Base-by-base conservation (phyloP, 2,113 vertebrate genomes). In the Enhydra lutris region DNA sequence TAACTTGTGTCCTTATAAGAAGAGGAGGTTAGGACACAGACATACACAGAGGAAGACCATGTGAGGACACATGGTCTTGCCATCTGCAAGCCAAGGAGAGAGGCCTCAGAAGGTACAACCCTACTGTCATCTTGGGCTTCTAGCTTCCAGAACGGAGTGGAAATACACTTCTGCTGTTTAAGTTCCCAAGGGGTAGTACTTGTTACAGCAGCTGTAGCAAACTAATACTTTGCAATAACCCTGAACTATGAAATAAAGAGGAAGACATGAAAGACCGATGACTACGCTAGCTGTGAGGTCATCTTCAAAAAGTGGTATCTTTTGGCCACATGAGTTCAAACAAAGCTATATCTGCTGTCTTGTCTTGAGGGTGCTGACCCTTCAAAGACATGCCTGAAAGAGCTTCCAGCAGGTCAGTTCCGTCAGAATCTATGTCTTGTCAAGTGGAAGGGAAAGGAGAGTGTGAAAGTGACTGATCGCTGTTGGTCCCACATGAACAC, bases 171-270 rank as follows among this genome's bases (percentile, higher is more conserved):
- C 36, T 42, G 8, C 3, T 21, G 11, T n/a, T 15, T 12, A 83
- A 26, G 29, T 42, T 6, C 6, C 21, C 50, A 1, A 21, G 7
- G 3, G 29, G 2, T 36, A 11, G 9, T 12, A 5, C 7, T 11
- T 13, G 59, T 31, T 7, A 55, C 10, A 31, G 4, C 47, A 76
- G 4, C 76, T 45, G 50, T 47, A 36, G 31, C 7, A n/a, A 63
- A n/a, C 45, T 2, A 55, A 26, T 29, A 21, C 76, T 31, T 47
- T 2, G 26, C 45, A 31, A 78, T 78, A 47, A 78, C 67, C 14
- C 59, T 59, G 36, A 29, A 1, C 84, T 31, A 3, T 42, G 26
- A 74, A 57, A 31, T 26, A 36, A 45, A 80, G 78, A 52, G 34
- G 24, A 26, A 71, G 55, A 69, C 7, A 0, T 15, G 4, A 5